A percentile compares a stretch with the other conserved stretches of the same genome.
Conservation (phyloP, 2,888 invertebrate species). For the Oscheius sp. region DNA sequence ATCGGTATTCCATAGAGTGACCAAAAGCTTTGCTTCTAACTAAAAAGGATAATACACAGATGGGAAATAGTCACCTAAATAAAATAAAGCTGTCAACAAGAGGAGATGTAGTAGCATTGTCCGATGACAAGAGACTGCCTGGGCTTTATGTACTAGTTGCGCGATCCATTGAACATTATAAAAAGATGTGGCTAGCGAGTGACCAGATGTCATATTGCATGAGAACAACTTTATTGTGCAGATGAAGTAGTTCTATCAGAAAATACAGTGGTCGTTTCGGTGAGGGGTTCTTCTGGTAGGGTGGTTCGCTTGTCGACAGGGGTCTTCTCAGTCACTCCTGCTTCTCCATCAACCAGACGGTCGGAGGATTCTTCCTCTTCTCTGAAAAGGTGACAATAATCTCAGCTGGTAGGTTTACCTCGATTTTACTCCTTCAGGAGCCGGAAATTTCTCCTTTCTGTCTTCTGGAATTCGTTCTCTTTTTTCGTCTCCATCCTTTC, state of each 20-base stretch:
- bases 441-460: background rate
- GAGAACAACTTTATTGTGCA: constrained; percentile 2
- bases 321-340: background rate
- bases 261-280: constrained; percentile 7
- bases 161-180: constrained; percentile 6
- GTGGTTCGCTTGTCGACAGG: constrained; percentile 7
- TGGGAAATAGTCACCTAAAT: background rate
- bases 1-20: constrained; percentile 52
- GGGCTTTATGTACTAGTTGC: constrained; percentile 8
- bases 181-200: constrained; percentile 16
- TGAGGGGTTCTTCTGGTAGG: constrained; percentile 25
- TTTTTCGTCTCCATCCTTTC: background rate
- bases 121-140: background rate
- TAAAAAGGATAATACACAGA: background rate
- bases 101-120: constrained; percentile 3
- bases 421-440: background rate
- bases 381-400: background rate
- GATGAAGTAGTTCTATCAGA: background rate
- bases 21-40: constrained; percentile 40
- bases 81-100: background rate
- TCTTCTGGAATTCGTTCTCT: background rate
- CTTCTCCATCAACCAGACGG: constrained; percentile 24
- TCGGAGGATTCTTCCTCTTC: background rate
- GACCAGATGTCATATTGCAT: constrained; percentile 12
- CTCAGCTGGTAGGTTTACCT: too few species aligned